Base-by-base conservation (phyloP, 2,113 vertebrate genomes). In the Anseranas semipalmata region DNA sequence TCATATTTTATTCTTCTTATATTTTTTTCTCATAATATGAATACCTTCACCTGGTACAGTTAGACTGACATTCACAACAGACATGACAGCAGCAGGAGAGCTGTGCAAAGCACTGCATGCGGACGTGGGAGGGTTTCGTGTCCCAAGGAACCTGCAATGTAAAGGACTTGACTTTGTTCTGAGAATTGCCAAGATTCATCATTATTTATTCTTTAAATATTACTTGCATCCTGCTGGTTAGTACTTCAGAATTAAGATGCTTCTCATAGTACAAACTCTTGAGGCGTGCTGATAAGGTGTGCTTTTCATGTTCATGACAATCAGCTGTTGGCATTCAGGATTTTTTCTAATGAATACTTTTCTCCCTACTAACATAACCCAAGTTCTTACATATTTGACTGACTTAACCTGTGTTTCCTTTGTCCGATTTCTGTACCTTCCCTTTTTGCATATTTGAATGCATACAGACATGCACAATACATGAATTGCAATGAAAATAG, bases 1-100 rank as follows among this genome's bases (percentile, higher is more conserved):
- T 85, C 28, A 12, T 2, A 1, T 63, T 78, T 87, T 72, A 8
- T 45, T 63, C 59, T 45, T 63, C 52, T 18, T 72, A 6, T 24
- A 3, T 48, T 7, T 60, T 72, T 75, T 43, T 75, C 17, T 58
- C 75, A 0, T 10, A 19, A 6, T 0, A 0, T 53, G 43, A 60
- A 56, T 60, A 32, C 5, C 37, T 15, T 73, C 33, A 4, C 24
- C 59, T 43, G 43, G 19, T 72, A 6, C 7, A 6, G 27, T 30
- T 50, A 4, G 46, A 58, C 27, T 60, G 52, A 28, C 35, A 10
- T 15, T 71, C 24, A 1, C 5, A 19, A 22, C 55, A 71, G 62
- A 15, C 33, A 56, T 66, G 66, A 13, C 15, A 39, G 52, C 1
- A 10, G 17, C n/a, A 75, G 66, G 32, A 59, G 62, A 22, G 32